These are phyloP conservation scores for Drosophila quinaria DNA, from an alignment of 2,888 invertebrate genomes.

Conservation along the genomic window DNA sequence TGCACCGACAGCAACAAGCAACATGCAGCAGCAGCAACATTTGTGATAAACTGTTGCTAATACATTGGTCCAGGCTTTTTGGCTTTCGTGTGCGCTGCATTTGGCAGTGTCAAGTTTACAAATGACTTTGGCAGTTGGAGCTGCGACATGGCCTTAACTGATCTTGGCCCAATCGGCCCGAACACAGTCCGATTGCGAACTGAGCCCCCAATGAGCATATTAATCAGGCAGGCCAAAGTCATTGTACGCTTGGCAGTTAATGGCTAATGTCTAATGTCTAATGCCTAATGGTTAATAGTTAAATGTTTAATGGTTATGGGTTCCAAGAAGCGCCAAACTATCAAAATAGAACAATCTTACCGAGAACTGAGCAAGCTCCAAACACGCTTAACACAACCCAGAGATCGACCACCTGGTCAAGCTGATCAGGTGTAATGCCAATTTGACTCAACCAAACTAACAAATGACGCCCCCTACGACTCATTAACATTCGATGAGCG, in stretches of 20 bases:
- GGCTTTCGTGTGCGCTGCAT: conserved; percentile 65
- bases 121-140: conserved; percentile 68
- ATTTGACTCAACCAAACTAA: conserved; percentile 39
- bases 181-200: conserved; percentile 1
- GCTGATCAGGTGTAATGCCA: conserved; percentile 53
- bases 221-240: conserved; percentile 70
- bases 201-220: conserved; percentile 47
- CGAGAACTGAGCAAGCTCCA: conserved; percentile 43
- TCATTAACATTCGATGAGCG: conserved; percentile 71
- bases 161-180: conserved; percentile 40
- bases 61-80: conserved; percentile 71
- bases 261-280: conserved; percentile 45
- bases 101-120: conserved; percentile 75
- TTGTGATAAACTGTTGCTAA: conserved; percentile 78
- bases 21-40: conserved; percentile 44
- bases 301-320: conserved; percentile 50
- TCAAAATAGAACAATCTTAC: conserved; percentile 80
- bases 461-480: conserved; percentile 69
- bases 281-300: conserved; percentile 40
- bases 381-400: conserved; percentile 14
- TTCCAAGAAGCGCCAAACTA: conserved; percentile 69
- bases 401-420: conserved; percentile 65
- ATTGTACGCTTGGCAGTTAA: conserved; percentile 59
- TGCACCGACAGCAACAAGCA: conserved; percentile 29
- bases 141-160: conserved; percentile 63